Conservation (phyloP, 2,113 vertebrate genomes). For the Nesoenas mayeri region DNA sequence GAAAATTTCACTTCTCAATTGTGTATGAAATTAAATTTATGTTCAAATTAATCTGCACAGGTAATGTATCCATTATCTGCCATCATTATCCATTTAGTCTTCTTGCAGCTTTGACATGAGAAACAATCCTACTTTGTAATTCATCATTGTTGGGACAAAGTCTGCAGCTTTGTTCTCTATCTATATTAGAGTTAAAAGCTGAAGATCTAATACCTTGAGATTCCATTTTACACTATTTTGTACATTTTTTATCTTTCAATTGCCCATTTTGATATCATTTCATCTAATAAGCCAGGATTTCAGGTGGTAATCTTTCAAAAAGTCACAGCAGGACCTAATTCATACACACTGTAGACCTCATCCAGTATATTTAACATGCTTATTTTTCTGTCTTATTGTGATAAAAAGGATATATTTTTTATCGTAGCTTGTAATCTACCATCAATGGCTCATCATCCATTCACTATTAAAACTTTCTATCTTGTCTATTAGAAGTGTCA, state of each 20-base stretch:
- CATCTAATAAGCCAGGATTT: neutral
- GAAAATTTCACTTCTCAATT: neutral
- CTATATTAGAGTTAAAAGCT: neutral
- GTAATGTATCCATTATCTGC: neutral
- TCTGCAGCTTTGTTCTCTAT: neutral
- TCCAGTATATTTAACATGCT: neutral
- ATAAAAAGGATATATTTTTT: neutral
- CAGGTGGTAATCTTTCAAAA: neutral
- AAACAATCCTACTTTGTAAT: neutral
- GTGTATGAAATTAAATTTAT: conserved; percentile 5
- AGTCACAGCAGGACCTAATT: neutral
- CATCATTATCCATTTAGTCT: neutral
- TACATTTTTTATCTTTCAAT: neutral
- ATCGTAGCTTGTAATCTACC: neutral
- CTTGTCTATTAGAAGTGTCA: neutral
- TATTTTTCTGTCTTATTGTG: neutral
- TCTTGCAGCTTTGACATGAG: neutral
- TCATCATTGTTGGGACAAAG: neutral
- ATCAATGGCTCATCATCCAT: neutral
- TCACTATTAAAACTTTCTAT: neutral
- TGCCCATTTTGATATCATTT: neutral
- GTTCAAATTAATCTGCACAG: conserved; percentile 3
- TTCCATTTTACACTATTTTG: neutral
- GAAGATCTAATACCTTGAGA: neutral
- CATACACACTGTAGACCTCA: neutral